Evolutionary conservation across 1,140 invertebrate species (phyloP).

Genomic region (Eubasilissa regina): DNA sequence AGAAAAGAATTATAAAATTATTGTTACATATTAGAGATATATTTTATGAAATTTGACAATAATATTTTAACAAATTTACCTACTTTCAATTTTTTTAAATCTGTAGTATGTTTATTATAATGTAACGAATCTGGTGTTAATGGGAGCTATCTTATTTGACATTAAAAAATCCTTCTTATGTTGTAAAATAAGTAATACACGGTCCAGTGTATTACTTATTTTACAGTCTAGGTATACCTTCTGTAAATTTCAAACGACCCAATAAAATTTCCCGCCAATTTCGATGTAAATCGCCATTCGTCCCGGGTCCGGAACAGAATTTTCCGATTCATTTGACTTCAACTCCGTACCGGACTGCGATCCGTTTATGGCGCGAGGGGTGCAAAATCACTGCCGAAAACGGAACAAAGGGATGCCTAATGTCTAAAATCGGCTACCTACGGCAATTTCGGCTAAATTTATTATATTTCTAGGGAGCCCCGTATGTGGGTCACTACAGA

Average conservation of each 20-base stretch:
- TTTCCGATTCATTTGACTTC: constrained; percentile 58
- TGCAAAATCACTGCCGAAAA: constrained; percentile 48
- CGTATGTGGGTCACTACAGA: constrained; percentile 32
- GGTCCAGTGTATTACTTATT: too few relatives aligned
- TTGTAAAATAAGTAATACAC: too few relatives aligned
- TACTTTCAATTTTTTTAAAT: too few relatives aligned
- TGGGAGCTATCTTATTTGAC: too few relatives aligned
- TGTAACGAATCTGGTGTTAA: too few relatives aligned
- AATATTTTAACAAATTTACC: too few relatives aligned
- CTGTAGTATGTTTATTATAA: too few relatives aligned
- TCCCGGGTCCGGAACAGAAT: constrained; percentile 53
- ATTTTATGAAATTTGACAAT: too few relatives aligned
- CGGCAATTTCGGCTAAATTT: constrained; percentile 25
- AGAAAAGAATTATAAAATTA: too few relatives aligned
- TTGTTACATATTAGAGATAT: too few relatives aligned
- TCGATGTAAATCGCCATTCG: constrained; percentile 52
- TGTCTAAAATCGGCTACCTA: constrained; percentile 36
- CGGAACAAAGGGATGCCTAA: constrained; percentile 40
- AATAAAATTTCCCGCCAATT: constrained; percentile 26
- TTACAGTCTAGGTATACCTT: background rate
- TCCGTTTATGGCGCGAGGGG: constrained; percentile 14
- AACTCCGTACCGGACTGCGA: constrained; percentile 20
- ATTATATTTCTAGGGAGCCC: constrained; percentile 34
- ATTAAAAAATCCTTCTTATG: too few relatives aligned
- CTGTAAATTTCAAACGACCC: background rate